Base-by-base conservation (phyloP, 2,113 vertebrate genomes). In the Pitta sordida region DNA sequence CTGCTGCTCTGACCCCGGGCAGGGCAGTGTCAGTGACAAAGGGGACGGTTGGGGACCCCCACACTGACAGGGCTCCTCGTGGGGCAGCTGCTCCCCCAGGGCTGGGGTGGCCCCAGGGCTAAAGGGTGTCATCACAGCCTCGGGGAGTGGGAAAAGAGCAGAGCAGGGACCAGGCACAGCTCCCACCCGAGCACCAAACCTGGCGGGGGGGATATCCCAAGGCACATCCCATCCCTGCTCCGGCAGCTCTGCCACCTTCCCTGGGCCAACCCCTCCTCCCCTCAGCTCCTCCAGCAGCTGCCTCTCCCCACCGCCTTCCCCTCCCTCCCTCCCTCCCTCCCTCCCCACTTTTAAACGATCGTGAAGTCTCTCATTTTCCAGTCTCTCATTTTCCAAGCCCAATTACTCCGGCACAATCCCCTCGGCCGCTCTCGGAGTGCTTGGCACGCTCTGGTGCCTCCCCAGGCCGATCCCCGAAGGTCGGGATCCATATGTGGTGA, bases 51-150 rank as follows among this genome's bases (percentile, higher is more conserved):
- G 43, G 55, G 58, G 60, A 60, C 59, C 27, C 68, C 48, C 39
- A 9, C 3, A 1, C 15, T 4, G 5, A 2, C 0, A 0, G 32
- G 21, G 2, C 5, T 36, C 24, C 63, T n/a, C 27, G 0, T 11
- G 62, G 63, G n/a, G 41, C 34, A 39, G 30, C 71, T 7, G 18
- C 55, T 64, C 7, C 29, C 58, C 16, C 1, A 0, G 10, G 7
- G 2, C 59, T 2, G 1, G 29, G 26, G 21, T 4, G 68, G 12
- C 9, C 46, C 19, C 34, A 1, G n/a, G 27, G 22, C 53, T 11
- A 49, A 29, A 32, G 8, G 59, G 22, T 11, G 6, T 29, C 56
- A 29, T 8, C 49, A 32, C 82, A 26, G 34, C 34, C 49, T 16
- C 19, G 7, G 23, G 36, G 46, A 34, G 21, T 23, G 32, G 27